Evolutionary conservation across 1,140 invertebrate species (phyloP).

Genomic region (Dendroctonus ponderosae): DNA sequence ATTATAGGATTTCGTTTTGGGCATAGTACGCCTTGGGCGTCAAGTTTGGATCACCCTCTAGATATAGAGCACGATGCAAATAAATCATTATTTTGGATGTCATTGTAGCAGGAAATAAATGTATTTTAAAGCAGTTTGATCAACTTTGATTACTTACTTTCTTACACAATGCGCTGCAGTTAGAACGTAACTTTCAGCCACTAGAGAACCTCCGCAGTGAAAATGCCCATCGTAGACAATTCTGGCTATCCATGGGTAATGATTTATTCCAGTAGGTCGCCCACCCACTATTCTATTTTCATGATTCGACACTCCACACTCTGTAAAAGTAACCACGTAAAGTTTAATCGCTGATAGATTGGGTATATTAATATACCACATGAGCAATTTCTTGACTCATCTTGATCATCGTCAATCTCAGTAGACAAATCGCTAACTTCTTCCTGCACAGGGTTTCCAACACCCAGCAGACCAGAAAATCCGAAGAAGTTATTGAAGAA

Average conservation of each 20-base stretch:
- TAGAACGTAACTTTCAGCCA: constrained; percentile 69
- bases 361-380: constrained; percentile 56
- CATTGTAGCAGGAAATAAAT: background rate
- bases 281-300: constrained; percentile 74
- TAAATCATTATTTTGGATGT: background rate
- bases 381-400: constrained; percentile 58
- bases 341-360: background rate
- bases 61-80: background rate
- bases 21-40: too few relatives aligned
- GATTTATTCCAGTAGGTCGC: constrained; percentile 71
- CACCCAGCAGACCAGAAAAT: constrained; percentile 51
- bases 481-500: constrained; percentile 64
- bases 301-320: constrained; percentile 70
- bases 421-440: constrained; percentile 1
- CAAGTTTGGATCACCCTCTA: too few relatives aligned
- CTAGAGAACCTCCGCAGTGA: constrained; percentile 83
- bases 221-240: constrained; percentile 83
- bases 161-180: constrained; percentile 68
- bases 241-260: constrained; percentile 84
- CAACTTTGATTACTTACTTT: constrained; percentile 50
- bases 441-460: constrained; percentile 46
- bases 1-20: too few relatives aligned
- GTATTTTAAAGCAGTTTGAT: constrained; percentile 8
- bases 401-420: constrained; percentile 52
- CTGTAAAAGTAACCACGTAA: constrained; percentile 42